These are phyloP conservation scores for Collichthys lucidus DNA, from an alignment of 2,113 vertebrate genomes.

Conservation along the genomic window DNA sequence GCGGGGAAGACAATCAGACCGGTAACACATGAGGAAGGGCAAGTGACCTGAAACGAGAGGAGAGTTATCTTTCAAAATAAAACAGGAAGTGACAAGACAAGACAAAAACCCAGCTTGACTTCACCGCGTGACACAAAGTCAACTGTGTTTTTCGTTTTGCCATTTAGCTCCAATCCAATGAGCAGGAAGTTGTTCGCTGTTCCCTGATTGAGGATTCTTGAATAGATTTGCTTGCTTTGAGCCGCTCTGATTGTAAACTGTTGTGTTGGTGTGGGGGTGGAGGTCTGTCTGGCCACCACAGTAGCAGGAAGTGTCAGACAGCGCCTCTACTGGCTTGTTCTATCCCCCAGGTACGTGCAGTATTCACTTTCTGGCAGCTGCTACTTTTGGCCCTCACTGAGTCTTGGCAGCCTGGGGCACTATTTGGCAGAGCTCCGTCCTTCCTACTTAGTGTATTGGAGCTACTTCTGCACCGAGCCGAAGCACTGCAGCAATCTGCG, in stretches of 20 bases:
- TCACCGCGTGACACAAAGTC: neutral
- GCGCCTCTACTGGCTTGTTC: conserved; percentile 7
- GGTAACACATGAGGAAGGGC: too few relatives aligned
- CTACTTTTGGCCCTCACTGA: conserved; percentile 21
- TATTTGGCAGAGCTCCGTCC: conserved; percentile 55
- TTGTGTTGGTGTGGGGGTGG: neutral
- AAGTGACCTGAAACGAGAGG: too few relatives aligned
- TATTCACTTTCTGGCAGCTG: conserved; percentile 32
- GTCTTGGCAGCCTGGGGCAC: conserved; percentile 41
- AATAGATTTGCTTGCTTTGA: neutral
- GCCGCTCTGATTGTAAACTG: neutral
- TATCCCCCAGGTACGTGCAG: neutral
- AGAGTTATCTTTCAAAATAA: too few relatives aligned
- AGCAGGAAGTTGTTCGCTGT: neutral
- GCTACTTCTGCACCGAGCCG: conserved; percentile 42
- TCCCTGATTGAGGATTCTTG: neutral
- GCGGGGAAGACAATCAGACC: too few relatives aligned
- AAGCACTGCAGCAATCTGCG: conserved; percentile 63
- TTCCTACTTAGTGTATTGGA: conserved; percentile 52
- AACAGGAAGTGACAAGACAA: too few relatives aligned
- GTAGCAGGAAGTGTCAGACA: neutral
- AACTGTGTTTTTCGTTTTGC: neutral
- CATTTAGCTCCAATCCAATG: neutral
- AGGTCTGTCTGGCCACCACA: neutral
- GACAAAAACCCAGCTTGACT: too few relatives aligned